These are phyloP conservation scores for Drosophila oshimai DNA, from an alignment of 1,140 invertebrate genomes.

Conservation along the genomic window DNA sequence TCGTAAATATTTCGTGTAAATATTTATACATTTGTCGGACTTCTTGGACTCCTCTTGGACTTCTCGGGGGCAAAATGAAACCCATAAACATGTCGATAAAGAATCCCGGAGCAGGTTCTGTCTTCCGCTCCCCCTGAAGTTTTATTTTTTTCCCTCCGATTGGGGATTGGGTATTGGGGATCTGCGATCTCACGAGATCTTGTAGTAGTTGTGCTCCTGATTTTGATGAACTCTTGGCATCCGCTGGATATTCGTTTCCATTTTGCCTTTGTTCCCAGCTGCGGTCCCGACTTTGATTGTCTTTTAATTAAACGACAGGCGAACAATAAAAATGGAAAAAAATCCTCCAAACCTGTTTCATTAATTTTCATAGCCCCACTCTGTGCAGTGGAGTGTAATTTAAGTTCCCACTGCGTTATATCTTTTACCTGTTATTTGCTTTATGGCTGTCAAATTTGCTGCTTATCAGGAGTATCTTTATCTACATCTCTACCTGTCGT, in stretches of 20 bases:
- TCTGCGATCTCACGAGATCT: conserved; percentile 1
- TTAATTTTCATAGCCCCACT: conserved; percentile 33
- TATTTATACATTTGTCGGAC: conserved; percentile 64
- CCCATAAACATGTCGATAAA: conserved; percentile 66
- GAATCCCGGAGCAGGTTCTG: conserved; percentile 31
- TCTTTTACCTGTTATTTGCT: conserved; percentile 60
- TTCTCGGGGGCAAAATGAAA: conserved; percentile 31
- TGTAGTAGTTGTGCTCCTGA: conserved; percentile 16
- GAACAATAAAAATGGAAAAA: conserved; percentile 70
- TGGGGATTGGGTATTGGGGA: not conserved
- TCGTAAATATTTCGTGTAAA: conserved; percentile 55
- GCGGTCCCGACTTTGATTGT: conserved; percentile 64
- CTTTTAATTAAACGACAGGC: conserved; percentile 73
- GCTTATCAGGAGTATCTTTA: conserved; percentile 59
- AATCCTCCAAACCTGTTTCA: conserved; percentile 61
- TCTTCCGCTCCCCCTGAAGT: not conserved
- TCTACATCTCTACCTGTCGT: conserved; percentile 44
- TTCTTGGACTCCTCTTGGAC: too few species aligned
- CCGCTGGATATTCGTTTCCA: conserved; percentile 15
- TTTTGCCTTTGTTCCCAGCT: conserved; percentile 23
- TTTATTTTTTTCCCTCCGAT: not conserved
- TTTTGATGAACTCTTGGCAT: conserved; percentile 44
- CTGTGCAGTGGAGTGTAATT: conserved; percentile 17
- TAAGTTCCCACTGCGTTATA: conserved; percentile 31
- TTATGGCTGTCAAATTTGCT: conserved; percentile 75